A percentile compares a stretch with the other conserved stretches of the same genome.
Conservation (phyloP, 2,113 vertebrate species). For the Eulemur rufifrons region DNA sequence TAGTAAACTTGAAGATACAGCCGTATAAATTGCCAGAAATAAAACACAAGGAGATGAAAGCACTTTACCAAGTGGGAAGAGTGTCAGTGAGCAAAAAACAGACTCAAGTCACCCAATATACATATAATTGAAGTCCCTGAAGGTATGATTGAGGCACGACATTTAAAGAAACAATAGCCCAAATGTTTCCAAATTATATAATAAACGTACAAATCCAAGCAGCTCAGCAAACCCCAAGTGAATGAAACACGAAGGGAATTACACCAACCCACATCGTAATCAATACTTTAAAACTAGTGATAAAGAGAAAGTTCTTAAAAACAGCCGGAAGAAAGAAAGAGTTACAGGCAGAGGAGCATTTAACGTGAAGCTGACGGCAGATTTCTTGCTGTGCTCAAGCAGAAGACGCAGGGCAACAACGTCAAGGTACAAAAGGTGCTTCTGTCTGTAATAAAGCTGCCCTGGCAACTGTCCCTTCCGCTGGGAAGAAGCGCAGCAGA, state of each 20-base stretch:
- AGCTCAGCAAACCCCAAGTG: background rate
- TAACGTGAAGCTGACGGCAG: background rate
- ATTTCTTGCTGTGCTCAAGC: background rate
- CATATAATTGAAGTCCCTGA: background rate
- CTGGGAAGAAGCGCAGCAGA: background rate
- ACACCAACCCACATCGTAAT: background rate
- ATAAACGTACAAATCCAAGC: background rate
- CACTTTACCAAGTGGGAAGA: background rate
- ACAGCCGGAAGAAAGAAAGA: background rate
- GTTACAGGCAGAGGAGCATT: background rate
- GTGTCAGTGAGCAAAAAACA: background rate
- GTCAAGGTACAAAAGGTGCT: fast-evolving
- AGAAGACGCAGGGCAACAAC: background rate
- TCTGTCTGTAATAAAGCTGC: background rate
- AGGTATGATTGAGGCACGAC: background rate
- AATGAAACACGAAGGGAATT: background rate
- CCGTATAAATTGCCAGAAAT: background rate
- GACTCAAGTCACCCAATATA: background rate
- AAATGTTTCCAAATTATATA: background rate
- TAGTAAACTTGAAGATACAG: background rate
- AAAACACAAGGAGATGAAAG: background rate
- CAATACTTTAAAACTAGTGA: background rate
- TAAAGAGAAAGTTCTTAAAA: background rate
- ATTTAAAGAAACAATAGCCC: background rate
- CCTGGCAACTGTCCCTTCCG: background rate